These are phyloP conservation scores for Oligia strigilis DNA, from an alignment of 2,888 invertebrate genomes.

Conservation along the genomic window DNA sequence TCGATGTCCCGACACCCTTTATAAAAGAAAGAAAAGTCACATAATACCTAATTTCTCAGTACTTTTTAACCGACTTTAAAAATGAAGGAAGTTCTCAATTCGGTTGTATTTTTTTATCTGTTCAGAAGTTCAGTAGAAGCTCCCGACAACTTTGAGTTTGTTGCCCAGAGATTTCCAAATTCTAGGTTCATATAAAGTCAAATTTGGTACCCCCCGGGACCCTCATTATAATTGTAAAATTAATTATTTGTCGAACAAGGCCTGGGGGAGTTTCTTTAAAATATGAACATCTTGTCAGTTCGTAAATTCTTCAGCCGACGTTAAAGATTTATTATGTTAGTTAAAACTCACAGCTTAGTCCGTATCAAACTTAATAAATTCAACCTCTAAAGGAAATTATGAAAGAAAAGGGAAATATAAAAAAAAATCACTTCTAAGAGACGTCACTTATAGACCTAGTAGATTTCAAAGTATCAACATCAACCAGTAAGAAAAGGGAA, in stretches of 20 bases:
- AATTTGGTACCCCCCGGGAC: slow-evolving; percentile 29
- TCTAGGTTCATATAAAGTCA: slow-evolving; percentile 26
- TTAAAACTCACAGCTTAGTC: slow-evolving; percentile 53
- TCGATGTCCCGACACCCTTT: neutral
- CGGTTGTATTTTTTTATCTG: neutral
- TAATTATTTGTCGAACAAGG: slow-evolving; percentile 77
- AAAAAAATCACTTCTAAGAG: neutral
- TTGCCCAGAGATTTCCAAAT: neutral
- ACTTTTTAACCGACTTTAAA: neutral
- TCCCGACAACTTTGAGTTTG: too few relatives aligned
- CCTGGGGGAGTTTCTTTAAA: slow-evolving; percentile 69
- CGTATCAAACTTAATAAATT: slow-evolving; percentile 39
- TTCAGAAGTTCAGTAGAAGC: too few relatives aligned
- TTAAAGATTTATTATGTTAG: slow-evolving; percentile 62
- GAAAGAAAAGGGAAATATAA: neutral
- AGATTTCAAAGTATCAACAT: too few relatives aligned
- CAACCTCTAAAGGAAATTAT: slow-evolving; percentile 15
- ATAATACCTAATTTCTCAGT: neutral
- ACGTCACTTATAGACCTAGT: neutral
- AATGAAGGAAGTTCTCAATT: neutral
- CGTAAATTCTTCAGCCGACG: slow-evolving; percentile 78
- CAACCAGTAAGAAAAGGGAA: neutral
- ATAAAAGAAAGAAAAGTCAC: neutral
- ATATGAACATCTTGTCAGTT: slow-evolving; percentile 79
- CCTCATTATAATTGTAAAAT: slow-evolving; percentile 75